A percentile compares a stretch with the other conserved stretches of the same genome.
phyloP scores from a whole-genome alignment of 2,797 vertebrate genomes.

The Microctenopoma lineatum region DNA sequence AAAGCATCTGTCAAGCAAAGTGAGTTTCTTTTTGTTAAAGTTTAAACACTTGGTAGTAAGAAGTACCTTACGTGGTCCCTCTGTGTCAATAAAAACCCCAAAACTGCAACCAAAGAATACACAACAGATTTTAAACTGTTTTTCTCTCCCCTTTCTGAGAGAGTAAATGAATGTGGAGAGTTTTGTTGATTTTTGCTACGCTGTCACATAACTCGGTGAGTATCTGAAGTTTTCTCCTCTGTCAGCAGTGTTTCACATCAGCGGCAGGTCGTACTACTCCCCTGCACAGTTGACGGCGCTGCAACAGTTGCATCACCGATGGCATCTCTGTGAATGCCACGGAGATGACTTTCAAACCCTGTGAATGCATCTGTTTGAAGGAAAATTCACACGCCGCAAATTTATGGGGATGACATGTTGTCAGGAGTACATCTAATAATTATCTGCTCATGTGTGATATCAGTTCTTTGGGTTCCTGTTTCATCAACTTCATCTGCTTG shows the following conservation, averaged over 20 bases:
- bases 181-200: constrained; percentile 21
- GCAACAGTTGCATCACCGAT: constrained; percentile 51
- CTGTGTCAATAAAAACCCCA: constrained; percentile 15
- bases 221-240: constrained; percentile 39
- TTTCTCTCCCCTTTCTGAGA: constrained; percentile 18
- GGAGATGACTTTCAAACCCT: constrained; percentile 35
- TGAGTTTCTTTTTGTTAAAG: neutral
- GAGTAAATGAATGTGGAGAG: constrained; percentile 27
- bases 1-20: too few species aligned
- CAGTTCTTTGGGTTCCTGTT: neutral
- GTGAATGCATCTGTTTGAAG: constrained; percentile 20
- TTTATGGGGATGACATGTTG: constrained; percentile 1
- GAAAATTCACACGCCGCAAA: constrained; percentile 7
- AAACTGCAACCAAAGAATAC: constrained; percentile 33
- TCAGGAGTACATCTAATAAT: constrained; percentile 18
- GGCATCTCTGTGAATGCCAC: constrained; percentile 9
- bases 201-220: constrained; percentile 24
- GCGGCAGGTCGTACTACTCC: neutral
- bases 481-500: constrained; percentile 10
- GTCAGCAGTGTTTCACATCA: constrained; percentile 45
- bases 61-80: neutral
- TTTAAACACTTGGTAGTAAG: constrained; percentile 1
- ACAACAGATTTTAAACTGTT: constrained; percentile 8
- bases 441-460: constrained; percentile 11
- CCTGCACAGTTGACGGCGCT: constrained; percentile 10